These are phyloP conservation scores for Philereme vetulata DNA, from an alignment of 2,888 invertebrate genomes.

Conservation along the genomic window DNA sequence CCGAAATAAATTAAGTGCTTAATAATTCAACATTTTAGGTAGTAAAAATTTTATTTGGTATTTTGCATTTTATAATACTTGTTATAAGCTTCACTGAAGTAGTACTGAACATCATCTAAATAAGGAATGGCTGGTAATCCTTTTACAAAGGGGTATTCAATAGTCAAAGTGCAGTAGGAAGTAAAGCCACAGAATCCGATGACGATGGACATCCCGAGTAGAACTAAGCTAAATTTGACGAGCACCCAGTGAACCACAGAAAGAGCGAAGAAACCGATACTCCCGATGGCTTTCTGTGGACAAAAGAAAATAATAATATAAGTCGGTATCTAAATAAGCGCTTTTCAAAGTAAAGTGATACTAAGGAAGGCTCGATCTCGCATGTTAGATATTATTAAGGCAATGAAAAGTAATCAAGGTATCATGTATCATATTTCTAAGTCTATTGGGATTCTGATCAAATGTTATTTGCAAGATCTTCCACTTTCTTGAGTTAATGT, in stretches of 20 bases:
- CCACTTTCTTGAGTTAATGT: no score
- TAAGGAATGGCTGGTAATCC: conserved; percentile 64
- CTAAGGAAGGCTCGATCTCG: no score
- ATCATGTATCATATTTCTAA: no score
- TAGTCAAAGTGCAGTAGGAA: conserved; percentile 78
- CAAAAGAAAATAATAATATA: not conserved
- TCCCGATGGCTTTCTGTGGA: conserved; percentile 42
- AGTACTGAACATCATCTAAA: conserved; percentile 45
- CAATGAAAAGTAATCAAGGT: no score
- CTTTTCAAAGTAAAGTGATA: no score
- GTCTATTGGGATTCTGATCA: no score
- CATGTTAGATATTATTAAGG: no score
- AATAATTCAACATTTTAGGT: not conserved
- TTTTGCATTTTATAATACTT: conserved; percentile 43
- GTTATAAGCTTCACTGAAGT: conserved; percentile 41
- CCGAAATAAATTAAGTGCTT: not conserved
- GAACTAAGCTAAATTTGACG: conserved; percentile 50
- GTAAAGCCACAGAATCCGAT: conserved; percentile 82
- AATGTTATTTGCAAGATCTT: no score
- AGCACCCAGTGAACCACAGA: conserved; percentile 61
- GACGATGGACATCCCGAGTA: conserved; percentile 64
- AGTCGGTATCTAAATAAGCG: no score
- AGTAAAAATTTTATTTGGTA: not conserved
- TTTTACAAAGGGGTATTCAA: conserved; percentile 60
- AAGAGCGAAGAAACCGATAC: conserved; percentile 41